Evolutionary conservation across 2,888 invertebrate species (phyloP), one percentile per base, ranked within the genome.

Genomic region (Notodromas monacha): DNA sequence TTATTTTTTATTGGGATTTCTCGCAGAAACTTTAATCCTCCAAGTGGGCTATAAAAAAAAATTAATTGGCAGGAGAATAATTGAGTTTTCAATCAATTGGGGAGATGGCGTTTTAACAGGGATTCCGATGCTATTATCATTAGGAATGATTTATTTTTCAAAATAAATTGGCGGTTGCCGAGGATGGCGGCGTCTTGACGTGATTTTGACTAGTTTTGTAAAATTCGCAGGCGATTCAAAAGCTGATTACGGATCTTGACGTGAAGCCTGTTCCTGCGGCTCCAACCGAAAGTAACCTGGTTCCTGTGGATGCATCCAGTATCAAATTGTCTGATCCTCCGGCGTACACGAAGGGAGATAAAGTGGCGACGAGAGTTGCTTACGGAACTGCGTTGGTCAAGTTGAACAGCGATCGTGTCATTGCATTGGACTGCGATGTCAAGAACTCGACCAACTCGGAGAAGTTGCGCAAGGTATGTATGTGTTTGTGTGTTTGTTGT

Each of bases 391-490:
- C 76, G 2, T 55, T 96, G 34, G 72, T 69, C 37, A 96, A 92
- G 55, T 60, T 96, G 26, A 54, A 46, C 36, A 61, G 56, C 48
- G 42, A 40, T 37, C 65, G 81, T 34, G 79, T 96, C 12, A 67
- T 96, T 41, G 86, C 81, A 30, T 50, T 96, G 41, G 92, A 96
- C 48, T 92, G 81, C 14, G 96, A 96, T 50, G 89, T 86, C 39
- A 96, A 92, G 54, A 96, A 99, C 53, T 96, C 92, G 0, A 99
- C 96, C 0, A 99, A 65, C 54, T 72, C 92, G 11, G 79, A 81
- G 41, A 81, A 74, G 46, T 61, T 92, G 37, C 70, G 69, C 48
- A 63, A 68, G 40, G 65, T 48, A 36, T 37, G 38, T 30, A 29
- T 30, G 10, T 6, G 12, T 12, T 21, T 21, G n/a, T n/a, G n/a